Percentiles rank a stretch among this genome's conserved stretches.
Conservation (phyloP, 2,888 invertebrate species). For the Calliopum simillimum region DNA sequence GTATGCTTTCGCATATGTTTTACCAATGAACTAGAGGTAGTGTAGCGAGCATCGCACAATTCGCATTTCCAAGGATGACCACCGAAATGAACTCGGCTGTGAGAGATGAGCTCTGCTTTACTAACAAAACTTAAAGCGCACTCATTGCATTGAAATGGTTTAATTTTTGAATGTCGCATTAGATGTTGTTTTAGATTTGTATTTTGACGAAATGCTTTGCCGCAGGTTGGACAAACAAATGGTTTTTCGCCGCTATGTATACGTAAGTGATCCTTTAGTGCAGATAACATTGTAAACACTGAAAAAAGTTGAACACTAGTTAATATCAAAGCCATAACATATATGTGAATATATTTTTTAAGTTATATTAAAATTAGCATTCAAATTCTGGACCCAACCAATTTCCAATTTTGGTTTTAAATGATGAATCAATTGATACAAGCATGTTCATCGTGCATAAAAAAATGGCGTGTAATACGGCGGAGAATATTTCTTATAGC, state of each 20-base stretch:
- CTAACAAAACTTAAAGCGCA: conserved; percentile 69
- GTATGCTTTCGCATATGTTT: conserved; percentile 73
- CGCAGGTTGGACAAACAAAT: conserved; percentile 70
- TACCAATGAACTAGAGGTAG: conserved; percentile 72
- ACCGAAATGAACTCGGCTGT: conserved; percentile 72
- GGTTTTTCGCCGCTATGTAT: conserved; percentile 73
- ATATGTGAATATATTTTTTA: no score
- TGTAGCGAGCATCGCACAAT: conserved; percentile 71
- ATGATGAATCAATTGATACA: no score
- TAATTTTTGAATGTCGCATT: conserved; percentile 70
- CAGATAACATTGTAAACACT: conserved; percentile 71
- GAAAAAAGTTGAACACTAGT: conserved; percentile 18
- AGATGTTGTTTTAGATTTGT: conserved; percentile 73
- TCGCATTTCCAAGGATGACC: conserved; percentile 73
- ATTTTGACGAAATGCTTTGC: conserved; percentile 73
- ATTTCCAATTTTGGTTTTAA: no score
- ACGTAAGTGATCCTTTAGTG: conserved; percentile 72
- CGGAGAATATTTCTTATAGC: no score
- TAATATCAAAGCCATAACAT: not conserved
- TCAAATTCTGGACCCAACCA: no score
- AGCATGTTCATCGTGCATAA: no score
- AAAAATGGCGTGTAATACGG: no score
- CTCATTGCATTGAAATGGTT: conserved; percentile 64
- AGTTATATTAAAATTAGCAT: no score
- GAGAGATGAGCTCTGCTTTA: conserved; percentile 70